Percentiles rank a stretch among this genome's conserved stretches.
Conservation (phyloP, 2,888 invertebrate genomes). For the Leptura quadrifasciata region DNA sequence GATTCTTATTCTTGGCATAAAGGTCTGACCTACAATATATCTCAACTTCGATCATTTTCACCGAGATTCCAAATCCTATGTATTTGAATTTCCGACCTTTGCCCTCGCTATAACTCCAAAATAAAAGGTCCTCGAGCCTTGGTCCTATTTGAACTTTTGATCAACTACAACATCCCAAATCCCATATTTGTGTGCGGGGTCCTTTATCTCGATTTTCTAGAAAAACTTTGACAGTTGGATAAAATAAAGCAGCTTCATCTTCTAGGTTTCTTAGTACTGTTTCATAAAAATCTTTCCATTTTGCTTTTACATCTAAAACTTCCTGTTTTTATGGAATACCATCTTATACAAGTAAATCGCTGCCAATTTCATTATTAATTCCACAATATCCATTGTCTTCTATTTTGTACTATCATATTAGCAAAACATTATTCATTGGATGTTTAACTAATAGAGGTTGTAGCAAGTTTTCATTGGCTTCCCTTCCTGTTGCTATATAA, state of each 20-base stretch:
- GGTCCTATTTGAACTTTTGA: too few species aligned
- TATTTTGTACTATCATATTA: neutral
- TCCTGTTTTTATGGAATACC: constrained; percentile 8
- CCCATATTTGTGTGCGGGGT: too few species aligned
- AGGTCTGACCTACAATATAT: too few species aligned
- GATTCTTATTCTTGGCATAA: too few species aligned
- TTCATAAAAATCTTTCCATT: constrained; percentile 14
- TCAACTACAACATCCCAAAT: too few species aligned
- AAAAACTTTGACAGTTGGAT: constrained; percentile 1
- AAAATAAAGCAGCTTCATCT: neutral
- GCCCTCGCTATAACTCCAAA: too few species aligned
- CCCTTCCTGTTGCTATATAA: constrained; percentile 5
- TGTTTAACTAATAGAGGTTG: neutral
- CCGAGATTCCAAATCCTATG: too few species aligned
- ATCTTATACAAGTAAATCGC: neutral
- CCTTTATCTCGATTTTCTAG: constrained; percentile 3
- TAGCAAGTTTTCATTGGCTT: constrained; percentile 6
- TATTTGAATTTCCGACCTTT: too few species aligned
- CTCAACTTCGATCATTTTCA: too few species aligned
- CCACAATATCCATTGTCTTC: neutral
- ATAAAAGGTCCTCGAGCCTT: too few species aligned
- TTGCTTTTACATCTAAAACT: constrained; percentile 8
- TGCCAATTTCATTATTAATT: constrained; percentile 1
- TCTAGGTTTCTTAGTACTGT: constrained; percentile 15
- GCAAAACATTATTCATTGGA: neutral